Conservation (phyloP, 2,888 invertebrate genomes). For the Heliconius ethilla region DNA sequence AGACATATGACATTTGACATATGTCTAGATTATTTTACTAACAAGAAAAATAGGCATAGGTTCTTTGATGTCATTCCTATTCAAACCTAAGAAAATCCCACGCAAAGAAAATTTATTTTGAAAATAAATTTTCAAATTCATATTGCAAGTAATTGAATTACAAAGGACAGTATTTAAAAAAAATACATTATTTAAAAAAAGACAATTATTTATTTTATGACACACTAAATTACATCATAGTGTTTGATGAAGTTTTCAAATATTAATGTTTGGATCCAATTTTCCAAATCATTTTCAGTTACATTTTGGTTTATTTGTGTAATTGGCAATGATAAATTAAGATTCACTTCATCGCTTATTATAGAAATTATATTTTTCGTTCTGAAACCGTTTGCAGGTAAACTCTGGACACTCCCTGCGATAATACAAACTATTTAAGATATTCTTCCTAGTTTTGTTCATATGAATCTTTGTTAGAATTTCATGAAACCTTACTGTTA, state of each 20-base stretch:
- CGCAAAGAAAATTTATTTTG: not conserved
- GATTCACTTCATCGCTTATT: slow-evolving; percentile 8
- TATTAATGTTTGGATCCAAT: slow-evolving; percentile 14
- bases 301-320: not conserved
- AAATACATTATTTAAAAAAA: not conserved
- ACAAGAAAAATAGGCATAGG: not conserved
- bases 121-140: not conserved
- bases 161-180: not conserved
- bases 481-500: slow-evolving; percentile 35
- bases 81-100: not conserved
- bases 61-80: not conserved
- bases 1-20: not conserved
- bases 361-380: slow-evolving; percentile 7
- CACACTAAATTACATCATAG: not conserved
- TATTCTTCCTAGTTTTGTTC: slow-evolving; percentile 37
- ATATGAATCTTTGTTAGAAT: slow-evolving; percentile 35
- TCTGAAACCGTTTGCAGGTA: slow-evolving; percentile 3
- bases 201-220: not conserved
- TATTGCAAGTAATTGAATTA: not conserved
- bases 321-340: slow-evolving; percentile 4
- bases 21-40: not conserved
- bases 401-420: slow-evolving; percentile 21
- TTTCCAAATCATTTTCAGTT: not conserved
- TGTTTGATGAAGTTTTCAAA: slow-evolving; percentile 4
- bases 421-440: slow-evolving; percentile 39